phyloP scores from a whole-genome alignment of 2,888 invertebrate species.

The Eremobia ochroleuca region DNA sequence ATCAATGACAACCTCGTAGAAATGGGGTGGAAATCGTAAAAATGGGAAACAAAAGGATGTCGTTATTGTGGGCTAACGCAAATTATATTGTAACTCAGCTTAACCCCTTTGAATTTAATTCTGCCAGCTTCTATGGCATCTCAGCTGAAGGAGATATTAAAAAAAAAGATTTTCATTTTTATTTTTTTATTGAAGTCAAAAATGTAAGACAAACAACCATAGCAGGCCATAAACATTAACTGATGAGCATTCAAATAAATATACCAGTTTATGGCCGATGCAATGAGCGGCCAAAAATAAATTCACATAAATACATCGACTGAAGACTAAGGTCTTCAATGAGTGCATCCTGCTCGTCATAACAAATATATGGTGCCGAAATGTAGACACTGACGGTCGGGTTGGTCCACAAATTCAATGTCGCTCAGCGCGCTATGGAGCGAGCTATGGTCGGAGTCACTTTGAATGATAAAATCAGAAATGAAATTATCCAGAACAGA shows the following conservation, averaged over 20 bases:
- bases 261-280: neutral
- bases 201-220: neutral
- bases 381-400: too few relatives aligned
- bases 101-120: slow-evolving; percentile 57
- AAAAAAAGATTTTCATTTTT: too few relatives aligned
- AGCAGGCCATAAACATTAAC: neutral
- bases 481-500: too few relatives aligned
- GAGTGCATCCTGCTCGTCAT: too few relatives aligned
- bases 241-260: neutral
- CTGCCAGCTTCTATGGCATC: slow-evolving; percentile 33
- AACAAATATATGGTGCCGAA: too few relatives aligned
- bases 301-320: neutral
- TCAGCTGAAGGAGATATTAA: slow-evolving; percentile 14
- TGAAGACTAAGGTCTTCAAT: too few relatives aligned
- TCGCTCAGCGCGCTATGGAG: too few relatives aligned
- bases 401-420: too few relatives aligned
- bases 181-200: too few relatives aligned
- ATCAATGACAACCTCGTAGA: slow-evolving; percentile 28
- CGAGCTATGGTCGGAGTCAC: too few relatives aligned
- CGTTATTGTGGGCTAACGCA: slow-evolving; percentile 56
- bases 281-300: neutral
- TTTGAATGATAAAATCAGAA: too few relatives aligned
- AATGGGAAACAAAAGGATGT: slow-evolving; percentile 48
- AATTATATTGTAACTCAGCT: slow-evolving; percentile 60
- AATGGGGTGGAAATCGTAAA: slow-evolving; percentile 44